Evolutionary conservation across 2,888 invertebrate genomes (phyloP), one percentile per base, ranked within the genome.

Genomic region (Drosophila mayaguana): DNA sequence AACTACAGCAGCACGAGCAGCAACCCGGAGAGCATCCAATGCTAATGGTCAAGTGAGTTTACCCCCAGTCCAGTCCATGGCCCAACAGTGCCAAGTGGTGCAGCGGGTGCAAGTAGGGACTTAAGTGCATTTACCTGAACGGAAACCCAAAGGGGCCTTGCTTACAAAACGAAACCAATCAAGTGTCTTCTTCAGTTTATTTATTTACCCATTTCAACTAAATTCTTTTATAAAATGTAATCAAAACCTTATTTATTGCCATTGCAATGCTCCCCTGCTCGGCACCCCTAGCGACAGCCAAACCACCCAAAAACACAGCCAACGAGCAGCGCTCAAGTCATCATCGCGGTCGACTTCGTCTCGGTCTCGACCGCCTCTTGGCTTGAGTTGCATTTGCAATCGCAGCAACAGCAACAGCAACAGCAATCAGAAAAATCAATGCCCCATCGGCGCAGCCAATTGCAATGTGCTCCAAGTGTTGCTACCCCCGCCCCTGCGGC

Each of bases 121-220:
- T 86, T 78, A 85, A 83, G 81, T 70, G 63, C 78, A 25, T 73
- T 77, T 65, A 55, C 64, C 59, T 62, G 32, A 28, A 54, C 46
- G 38, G 50, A 16, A 36, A n/a, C 25, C 46, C 42, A 38, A 51
- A 28, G 64, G 55, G 63, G 67, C 77, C 73, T 86, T 78, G 86
- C 83, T 83, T 83, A 83, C 83, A 81, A 83, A 85, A 80, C 75
- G 91, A 91, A 91, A 90, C 91, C 91, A 91, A 90, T 90, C 91
- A 91, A 91, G 91, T 91, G 91, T 88, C 89, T 89, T 85, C 84
- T 85, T 85, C 81, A 85, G 75, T 88, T 84, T 82, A 87, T 83
- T 88, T 84, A 80, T 88, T 89, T 81, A 32, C 71, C 88, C 87
- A 71, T 78, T 82, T 81, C 46, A 88, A 83, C 86, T 88, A 83